Evolutionary conservation across 2,113 vertebrate genomes (phyloP).

Genomic region (Henicopernis longicauda): DNA sequence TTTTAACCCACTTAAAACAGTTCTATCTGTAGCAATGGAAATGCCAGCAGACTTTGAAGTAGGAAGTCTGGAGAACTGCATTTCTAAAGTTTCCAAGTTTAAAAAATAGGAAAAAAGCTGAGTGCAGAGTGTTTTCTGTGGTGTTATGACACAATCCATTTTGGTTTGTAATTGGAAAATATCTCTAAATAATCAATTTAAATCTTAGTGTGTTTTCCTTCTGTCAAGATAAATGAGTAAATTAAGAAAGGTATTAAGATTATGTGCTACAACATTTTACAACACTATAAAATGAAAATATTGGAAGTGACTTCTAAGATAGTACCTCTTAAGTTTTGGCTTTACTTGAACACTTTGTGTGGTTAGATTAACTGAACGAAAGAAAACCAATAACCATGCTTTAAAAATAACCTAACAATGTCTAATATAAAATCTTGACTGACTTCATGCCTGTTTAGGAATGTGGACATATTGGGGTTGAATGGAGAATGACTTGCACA

Average conservation of each 20-base stretch:
- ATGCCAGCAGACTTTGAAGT: background rate
- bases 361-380: background rate
- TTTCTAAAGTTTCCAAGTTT: background rate
- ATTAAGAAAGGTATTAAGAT: background rate
- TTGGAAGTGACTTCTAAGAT: background rate
- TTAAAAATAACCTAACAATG: background rate
- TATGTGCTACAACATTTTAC: background rate
- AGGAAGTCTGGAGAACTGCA: background rate
- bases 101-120: background rate
- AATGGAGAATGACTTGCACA: constrained; percentile 37
- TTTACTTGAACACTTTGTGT: background rate
- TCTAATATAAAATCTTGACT: background rate
- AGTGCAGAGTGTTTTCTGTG: background rate
- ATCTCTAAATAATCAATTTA: background rate
- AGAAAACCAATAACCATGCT: background rate
- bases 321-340: background rate
- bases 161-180: background rate
- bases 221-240: background rate
- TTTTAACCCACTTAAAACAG: background rate
- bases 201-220: background rate
- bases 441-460: background rate
- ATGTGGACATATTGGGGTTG: background rate
- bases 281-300: background rate
- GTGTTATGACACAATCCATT: background rate
- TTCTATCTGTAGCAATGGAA: background rate